Evolutionary conservation across 2,113 vertebrate species (phyloP), one percentile per base, ranked within the genome.

Genomic region (Lates calcarifer): DNA sequence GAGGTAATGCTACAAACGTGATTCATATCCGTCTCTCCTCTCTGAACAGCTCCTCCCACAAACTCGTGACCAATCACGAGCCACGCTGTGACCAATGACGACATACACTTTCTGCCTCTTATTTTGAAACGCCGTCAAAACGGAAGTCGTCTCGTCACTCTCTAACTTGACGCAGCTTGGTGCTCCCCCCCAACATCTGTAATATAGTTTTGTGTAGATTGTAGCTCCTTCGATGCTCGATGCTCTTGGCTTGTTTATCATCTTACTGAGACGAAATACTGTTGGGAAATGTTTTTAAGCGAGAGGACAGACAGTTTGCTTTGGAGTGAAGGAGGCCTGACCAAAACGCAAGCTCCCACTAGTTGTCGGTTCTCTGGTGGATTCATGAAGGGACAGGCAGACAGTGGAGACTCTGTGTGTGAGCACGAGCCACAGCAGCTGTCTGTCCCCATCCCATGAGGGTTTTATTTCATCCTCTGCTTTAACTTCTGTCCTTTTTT

Each of bases 321-420:
- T 17, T 20, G 55, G 55, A 65, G 62, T 22, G 53, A 56, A 55
- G 33, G 2, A 84, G 83, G 81, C 81, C 78, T 33, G 64, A 77
- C 5, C 47, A 10, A 67, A 79, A 74, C 66, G 20, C 66, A 43
- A 5, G 65, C 73, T 74, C 31, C 60, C 53, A 41, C 26, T 43
- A 24, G 45, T 62, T 62, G 18, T 31, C 20, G 31, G 45, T 0
- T 53, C 17, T 31, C 12, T 31, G 53, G 12, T 39, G 63, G 18
- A 29, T 43, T 13, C 28, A 29, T 10, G 47, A 29, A 20, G 45
- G 57, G 29, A 7, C 24, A 24, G 49, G 31, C 17, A 15, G 35
- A 31, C 28, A 39, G 20, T 75, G 79, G n/a, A 53, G 22, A 24
- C 3, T 13, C n/a, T 77, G 61, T 72, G n/a, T n/a, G n/a, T n/a